Evolutionary conservation across 1,140 invertebrate species (phyloP).

Genomic region (Yoshiicerus persimilis): DNA sequence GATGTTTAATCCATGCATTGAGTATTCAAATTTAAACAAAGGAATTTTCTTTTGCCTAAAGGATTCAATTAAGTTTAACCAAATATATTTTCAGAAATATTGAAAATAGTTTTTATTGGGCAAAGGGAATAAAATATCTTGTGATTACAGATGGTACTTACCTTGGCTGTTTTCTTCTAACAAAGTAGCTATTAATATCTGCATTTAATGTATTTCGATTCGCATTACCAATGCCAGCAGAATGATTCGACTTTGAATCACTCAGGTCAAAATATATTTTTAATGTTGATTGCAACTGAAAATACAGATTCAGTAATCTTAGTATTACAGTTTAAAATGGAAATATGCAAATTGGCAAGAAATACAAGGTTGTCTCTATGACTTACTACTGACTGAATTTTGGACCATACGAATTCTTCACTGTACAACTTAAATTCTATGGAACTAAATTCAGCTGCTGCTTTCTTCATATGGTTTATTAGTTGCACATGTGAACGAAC

Average conservation of each 20-base stretch:
- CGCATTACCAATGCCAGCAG: slow-evolving; percentile 2
- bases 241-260: slow-evolving; percentile 41
- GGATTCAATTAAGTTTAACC: neutral
- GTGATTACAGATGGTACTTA: slow-evolving; percentile 52
- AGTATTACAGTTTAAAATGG: neutral
- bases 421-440: slow-evolving; percentile 61
- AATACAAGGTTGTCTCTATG: neutral
- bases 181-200: slow-evolving; percentile 68
- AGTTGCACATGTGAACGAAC: slow-evolving; percentile 68
- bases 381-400: slow-evolving; percentile 81
- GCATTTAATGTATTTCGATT: slow-evolving; percentile 58
- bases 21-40: slow-evolving; percentile 78
- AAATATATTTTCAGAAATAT: neutral
- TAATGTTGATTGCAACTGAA: slow-evolving; percentile 62
- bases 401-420: slow-evolving; percentile 82
- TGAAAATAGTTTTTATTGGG: neutral
- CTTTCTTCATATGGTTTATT: slow-evolving; percentile 64
- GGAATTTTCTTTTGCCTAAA: slow-evolving; percentile 60
- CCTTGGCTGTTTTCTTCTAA: slow-evolving; percentile 65
- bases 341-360: neutral
- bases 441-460: slow-evolving; percentile 54
- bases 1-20: slow-evolving; percentile 70
- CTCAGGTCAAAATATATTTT: slow-evolving; percentile 49
- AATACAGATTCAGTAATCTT: neutral
- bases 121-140: neutral